These are phyloP conservation scores for Andinoacara biseriatus DNA, from an alignment of 2,113 vertebrate genomes.

Conservation along the genomic window DNA sequence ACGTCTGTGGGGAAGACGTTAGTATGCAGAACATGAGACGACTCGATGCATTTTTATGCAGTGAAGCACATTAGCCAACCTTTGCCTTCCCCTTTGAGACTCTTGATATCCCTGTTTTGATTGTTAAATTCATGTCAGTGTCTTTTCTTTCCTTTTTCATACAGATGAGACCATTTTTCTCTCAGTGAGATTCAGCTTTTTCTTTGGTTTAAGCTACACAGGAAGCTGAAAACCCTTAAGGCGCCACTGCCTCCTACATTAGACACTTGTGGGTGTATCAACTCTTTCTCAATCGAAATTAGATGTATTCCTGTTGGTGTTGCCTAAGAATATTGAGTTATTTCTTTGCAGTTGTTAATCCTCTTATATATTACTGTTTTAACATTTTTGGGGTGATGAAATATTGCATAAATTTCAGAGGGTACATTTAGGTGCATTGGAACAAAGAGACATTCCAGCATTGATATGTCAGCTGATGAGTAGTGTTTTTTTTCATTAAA, in stretches of 20 bases:
- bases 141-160: constrained; percentile 33
- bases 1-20: constrained; percentile 49
- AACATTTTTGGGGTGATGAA: not conserved
- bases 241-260: constrained; percentile 18
- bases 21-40: constrained; percentile 58
- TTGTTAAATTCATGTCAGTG: constrained; percentile 61
- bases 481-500: not conserved
- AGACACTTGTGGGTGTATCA: constrained; percentile 13
- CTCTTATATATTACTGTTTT: not conserved
- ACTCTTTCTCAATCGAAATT: constrained; percentile 20
- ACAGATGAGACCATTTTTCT: constrained; percentile 40
- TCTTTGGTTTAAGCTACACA: not conserved
- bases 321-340: not conserved
- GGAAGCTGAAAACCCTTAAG: constrained; percentile 23
- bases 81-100: constrained; percentile 53
- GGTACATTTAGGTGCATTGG: not conserved
- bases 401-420: not conserved
- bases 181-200: constrained; percentile 27
- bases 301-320: constrained; percentile 8
- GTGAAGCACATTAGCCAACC: constrained; percentile 60
- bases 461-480: constrained; percentile 21
- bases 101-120: constrained; percentile 58
- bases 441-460: constrained; percentile 6
- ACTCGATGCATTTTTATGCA: constrained; percentile 61
- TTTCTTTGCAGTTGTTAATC: constrained; percentile 16